These are phyloP conservation scores for Caenorhabditis afra DNA, from an alignment of 2,888 invertebrate species.

Conservation along the genomic window DNA sequence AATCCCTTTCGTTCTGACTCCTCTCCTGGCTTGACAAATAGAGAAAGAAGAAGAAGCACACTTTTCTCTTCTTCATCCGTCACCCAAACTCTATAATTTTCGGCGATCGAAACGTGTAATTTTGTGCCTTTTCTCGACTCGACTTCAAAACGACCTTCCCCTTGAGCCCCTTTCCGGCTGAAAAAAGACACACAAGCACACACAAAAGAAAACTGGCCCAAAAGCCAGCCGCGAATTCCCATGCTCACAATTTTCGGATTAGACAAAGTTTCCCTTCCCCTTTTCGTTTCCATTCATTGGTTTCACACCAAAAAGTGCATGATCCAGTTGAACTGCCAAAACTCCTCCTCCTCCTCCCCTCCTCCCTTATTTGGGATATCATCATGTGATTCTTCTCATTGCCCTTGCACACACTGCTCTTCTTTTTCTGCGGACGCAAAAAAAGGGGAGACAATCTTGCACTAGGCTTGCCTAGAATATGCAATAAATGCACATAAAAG, in stretches of 20 bases:
- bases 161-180: neutral
- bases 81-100: slow-evolving; percentile 21
- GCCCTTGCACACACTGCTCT: slow-evolving; percentile 8
- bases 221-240: neutral
- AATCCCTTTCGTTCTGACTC: neutral
- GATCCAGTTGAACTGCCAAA: slow-evolving; percentile 24
- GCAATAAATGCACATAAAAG: slow-evolving; percentile 57
- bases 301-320: slow-evolving; percentile 21
- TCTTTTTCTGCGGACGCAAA: slow-evolving; percentile 22
- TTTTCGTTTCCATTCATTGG: slow-evolving; percentile 2
- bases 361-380: slow-evolving; percentile 37
- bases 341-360: slow-evolving; percentile 21
- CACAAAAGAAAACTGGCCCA: no score
- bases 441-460: slow-evolving; percentile 36
- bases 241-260: slow-evolving; percentile 8
- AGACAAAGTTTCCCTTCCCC: slow-evolving; percentile 1
- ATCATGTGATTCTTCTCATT: slow-evolving; percentile 31
- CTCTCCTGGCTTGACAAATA: neutral
- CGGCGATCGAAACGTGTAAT: slow-evolving; percentile 2
- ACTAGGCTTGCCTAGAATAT: slow-evolving; percentile 48
- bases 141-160: neutral
- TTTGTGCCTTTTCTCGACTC: neutral
- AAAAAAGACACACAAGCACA: no score
- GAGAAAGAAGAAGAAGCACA: neutral
- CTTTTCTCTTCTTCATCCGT: neutral